phyloP scores from a whole-genome alignment of 1,140 invertebrate species.

The Bombus balteatus region DNA sequence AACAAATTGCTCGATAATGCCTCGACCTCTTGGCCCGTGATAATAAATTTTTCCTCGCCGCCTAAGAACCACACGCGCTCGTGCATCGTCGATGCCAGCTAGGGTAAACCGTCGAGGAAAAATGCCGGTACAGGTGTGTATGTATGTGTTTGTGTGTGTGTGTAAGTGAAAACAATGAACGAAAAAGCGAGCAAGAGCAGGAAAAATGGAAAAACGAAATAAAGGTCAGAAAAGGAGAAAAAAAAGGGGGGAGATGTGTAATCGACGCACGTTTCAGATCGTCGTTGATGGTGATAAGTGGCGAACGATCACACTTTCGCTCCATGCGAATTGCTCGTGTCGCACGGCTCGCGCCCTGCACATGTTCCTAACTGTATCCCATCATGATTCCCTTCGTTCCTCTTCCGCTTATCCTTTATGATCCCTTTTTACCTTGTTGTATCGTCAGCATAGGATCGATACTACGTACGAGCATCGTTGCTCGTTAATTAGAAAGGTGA shows the following conservation, averaged over 20 bases:
- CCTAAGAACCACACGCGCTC: too few species aligned
- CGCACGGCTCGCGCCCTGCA: not conserved
- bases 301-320: slow-evolving; percentile 28
- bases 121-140: too few species aligned
- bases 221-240: not conserved
- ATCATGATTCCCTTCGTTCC: not conserved
- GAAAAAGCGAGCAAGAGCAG: not conserved
- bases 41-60: slow-evolving; percentile 30
- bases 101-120: not conserved
- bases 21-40: slow-evolving; percentile 9
- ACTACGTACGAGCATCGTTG: slow-evolving; percentile 63
- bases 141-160: too few species aligned
- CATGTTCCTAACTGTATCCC: slow-evolving; percentile 1
- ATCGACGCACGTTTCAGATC: slow-evolving; percentile 36
- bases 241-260: not conserved
- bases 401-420: slow-evolving; percentile 21
- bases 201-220: not conserved
- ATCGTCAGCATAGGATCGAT: slow-evolving; percentile 58
- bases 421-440: slow-evolving; percentile 38
- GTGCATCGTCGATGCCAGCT: too few species aligned
- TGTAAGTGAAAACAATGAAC: not conserved
- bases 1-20: slow-evolving; percentile 52
- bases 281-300: slow-evolving; percentile 43
- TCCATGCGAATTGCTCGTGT: too few species aligned
- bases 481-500: slow-evolving; percentile 77